Evolutionary conservation across 2,888 invertebrate genomes (phyloP).

Genomic region (Cremastobaeus sp.): DNA sequence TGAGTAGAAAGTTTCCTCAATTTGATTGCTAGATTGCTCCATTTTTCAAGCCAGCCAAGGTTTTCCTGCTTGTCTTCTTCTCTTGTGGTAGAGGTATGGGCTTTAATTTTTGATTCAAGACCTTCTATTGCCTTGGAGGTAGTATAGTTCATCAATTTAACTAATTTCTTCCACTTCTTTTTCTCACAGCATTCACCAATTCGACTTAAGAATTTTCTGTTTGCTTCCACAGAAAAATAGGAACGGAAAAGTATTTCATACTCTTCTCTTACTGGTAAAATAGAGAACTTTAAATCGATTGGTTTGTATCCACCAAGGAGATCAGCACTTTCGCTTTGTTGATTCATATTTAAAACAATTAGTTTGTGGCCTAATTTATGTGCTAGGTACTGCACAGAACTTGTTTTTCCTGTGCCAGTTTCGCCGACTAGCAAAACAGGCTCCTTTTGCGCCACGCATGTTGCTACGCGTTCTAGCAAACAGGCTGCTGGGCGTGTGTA

Average conservation of each 20-base stretch:
- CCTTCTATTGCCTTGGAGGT: constrained; percentile 81
- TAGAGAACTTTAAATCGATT: constrained; percentile 90
- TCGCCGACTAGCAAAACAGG: constrained; percentile 97
- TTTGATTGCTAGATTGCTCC: constrained; percentile 79
- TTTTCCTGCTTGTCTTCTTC: constrained; percentile 23
- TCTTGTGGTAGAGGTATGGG: constrained; percentile 75
- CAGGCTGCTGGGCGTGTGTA: constrained; percentile 90
- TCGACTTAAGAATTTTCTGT: constrained; percentile 89
- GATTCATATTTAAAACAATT: constrained; percentile 98
- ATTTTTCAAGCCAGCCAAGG: constrained; percentile 60
- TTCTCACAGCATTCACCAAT: constrained; percentile 87
- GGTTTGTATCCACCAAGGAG: constrained; percentile 98
- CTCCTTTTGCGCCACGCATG: constrained; percentile 89
- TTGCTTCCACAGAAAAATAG: constrained; percentile 88
- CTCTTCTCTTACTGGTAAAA: constrained; percentile 88
- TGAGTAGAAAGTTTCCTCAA: constrained; percentile 86
- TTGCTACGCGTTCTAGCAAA: constrained; percentile 92
- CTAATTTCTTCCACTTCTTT: constrained; percentile 85
- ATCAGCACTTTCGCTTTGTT: constrained; percentile 98
- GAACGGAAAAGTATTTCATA: constrained; percentile 90
- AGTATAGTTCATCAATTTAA: constrained; percentile 88
- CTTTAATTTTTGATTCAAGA: constrained; percentile 10
- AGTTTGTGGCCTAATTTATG: constrained; percentile 90
- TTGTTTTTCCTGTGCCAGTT: constrained; percentile 99
- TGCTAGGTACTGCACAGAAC: constrained; percentile 92